A percentile compares a stretch with the other conserved stretches of the same genome.
These are phyloP conservation scores for Aurelia coerulea DNA, from an alignment of 30 jellyfish, hydroid and myxozoan genomes.

Conservation along the genomic window DNA sequence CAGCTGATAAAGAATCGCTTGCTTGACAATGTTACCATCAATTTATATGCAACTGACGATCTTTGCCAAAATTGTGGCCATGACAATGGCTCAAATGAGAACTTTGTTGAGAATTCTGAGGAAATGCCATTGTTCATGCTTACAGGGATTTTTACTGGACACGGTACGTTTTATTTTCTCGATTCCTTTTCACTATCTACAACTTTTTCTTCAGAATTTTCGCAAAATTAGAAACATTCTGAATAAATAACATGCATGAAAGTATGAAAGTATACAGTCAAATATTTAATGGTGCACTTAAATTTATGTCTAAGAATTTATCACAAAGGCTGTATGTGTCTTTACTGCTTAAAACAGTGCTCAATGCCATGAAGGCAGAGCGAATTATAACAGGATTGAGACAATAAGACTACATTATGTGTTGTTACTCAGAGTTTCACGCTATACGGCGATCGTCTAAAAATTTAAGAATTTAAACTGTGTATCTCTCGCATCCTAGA, in stretches of 20 bases:
- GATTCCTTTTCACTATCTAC: background rate
- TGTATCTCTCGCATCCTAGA: too few relatives aligned
- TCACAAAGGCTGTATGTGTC: background rate
- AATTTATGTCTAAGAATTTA: background rate
- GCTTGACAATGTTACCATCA: background rate
- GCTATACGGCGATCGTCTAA: too few relatives aligned
- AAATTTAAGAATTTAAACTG: too few relatives aligned
- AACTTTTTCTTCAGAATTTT: background rate
- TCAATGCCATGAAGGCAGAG: too few relatives aligned
- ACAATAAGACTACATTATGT: too few relatives aligned
- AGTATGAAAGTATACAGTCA: background rate
- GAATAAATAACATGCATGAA: background rate
- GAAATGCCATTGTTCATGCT: background rate
- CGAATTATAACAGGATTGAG: too few relatives aligned
- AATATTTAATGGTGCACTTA: background rate
- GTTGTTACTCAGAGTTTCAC: too few relatives aligned
- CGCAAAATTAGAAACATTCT: background rate
- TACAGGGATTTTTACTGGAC: background rate
- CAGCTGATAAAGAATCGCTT: background rate
- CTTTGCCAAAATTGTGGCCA: constrained; percentile 1
- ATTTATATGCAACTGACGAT: background rate
- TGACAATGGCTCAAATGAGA: background rate
- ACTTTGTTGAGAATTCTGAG: background rate
- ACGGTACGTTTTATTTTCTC: background rate
- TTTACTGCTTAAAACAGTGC: too few relatives aligned